Evolutionary conservation across 2,797 vertebrate genomes (phyloP).

Genomic region (Gila robusta): DNA sequence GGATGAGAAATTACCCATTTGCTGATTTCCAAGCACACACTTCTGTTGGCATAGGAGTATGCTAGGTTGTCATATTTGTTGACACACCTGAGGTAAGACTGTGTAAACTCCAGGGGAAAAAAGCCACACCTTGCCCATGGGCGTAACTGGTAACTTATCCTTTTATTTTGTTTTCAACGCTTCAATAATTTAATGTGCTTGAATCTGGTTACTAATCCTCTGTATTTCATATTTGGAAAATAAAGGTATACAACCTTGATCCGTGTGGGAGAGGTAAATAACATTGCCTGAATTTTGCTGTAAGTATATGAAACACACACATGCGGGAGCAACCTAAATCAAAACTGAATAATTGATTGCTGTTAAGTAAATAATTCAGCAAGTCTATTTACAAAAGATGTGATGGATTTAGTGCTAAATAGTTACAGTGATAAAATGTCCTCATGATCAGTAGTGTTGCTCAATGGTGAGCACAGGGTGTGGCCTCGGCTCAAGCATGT

Average conservation of each 20-base stretch:
- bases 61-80: constrained; percentile 9
- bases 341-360: neutral
- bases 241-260: neutral
- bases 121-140: constrained; percentile 16
- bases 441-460: constrained; percentile 23
- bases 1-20: neutral
- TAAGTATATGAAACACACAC: neutral
- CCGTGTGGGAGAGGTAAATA: constrained; percentile 11
- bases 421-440: neutral
- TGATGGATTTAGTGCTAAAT: neutral
- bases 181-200: neutral
- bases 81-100: constrained; percentile 50
- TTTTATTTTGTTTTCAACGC: neutral
- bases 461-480: constrained; percentile 45
- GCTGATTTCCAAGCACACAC: constrained; percentile 27
- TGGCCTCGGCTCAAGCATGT: constrained; percentile 26
- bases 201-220: constrained; percentile 8
- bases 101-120: constrained; percentile 25
- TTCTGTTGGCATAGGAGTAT: constrained; percentile 37
- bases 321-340: neutral
- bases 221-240: neutral
- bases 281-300: neutral
- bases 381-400: neutral
- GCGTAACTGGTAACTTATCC: constrained; percentile 17
- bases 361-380: neutral